phyloP scores from a whole-genome alignment of 1,140 invertebrate species.

The Dendroctonus ponderosae region DNA sequence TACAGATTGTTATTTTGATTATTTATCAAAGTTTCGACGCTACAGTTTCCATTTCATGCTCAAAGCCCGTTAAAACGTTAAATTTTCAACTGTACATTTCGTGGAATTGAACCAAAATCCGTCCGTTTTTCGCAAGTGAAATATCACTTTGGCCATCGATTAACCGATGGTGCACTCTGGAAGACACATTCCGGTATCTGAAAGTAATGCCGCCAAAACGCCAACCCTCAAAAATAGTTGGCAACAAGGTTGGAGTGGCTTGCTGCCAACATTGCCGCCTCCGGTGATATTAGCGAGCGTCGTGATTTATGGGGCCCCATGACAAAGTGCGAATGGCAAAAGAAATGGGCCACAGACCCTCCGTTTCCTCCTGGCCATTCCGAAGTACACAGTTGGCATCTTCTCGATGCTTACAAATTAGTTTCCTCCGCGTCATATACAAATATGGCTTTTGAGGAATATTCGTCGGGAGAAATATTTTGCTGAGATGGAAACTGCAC shows the following conservation, averaged over 20 bases:
- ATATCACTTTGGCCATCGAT: too few relatives aligned
- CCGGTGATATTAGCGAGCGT: constrained; percentile 18
- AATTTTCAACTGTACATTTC: too few relatives aligned
- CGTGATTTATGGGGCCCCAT: constrained; percentile 32
- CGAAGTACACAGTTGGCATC: neutral
- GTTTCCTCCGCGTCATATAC: too few relatives aligned
- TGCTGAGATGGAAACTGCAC: neutral
- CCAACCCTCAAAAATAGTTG: constrained; percentile 2
- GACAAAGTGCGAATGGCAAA: constrained; percentile 38
- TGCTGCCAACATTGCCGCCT: constrained; percentile 18
- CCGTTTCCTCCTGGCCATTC: neutral
- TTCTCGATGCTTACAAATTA: too few relatives aligned
- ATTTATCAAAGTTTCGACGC: too few relatives aligned
- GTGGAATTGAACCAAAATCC: too few relatives aligned
- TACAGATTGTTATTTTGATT: too few relatives aligned
- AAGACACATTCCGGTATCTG: constrained; percentile 1
- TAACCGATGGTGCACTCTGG: too few relatives aligned
- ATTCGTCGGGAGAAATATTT: neutral
- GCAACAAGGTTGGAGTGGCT: constrained; percentile 17
- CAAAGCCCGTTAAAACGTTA: too few relatives aligned
- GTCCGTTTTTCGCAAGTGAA: too few relatives aligned
- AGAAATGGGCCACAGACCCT: constrained; percentile 16
- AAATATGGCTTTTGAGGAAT: too few relatives aligned
- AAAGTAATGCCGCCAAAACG: constrained; percentile 6
- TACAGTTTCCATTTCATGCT: too few relatives aligned